A percentile compares a stretch with the other conserved stretches of the same genome.
Conservation (phyloP, 2,113 vertebrate genomes). For the Laterallus jamaicensis region DNA sequence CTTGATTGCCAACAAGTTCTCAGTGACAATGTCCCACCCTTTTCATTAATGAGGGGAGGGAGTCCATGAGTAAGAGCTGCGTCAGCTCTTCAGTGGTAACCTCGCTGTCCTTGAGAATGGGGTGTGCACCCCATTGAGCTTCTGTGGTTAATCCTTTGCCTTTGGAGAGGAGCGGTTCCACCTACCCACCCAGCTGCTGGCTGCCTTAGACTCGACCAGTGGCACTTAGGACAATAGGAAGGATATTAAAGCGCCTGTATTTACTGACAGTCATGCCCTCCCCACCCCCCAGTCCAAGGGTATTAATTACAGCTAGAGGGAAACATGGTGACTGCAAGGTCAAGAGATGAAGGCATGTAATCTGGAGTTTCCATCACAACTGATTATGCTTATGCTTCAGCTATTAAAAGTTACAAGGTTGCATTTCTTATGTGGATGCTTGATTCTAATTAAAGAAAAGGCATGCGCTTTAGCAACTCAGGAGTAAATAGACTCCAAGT, state of each 20-base stretch:
- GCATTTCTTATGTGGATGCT: constrained; percentile 3
- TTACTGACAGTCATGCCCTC: neutral
- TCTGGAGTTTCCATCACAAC: constrained; percentile 22
- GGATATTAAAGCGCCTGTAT: neutral
- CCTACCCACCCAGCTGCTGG: neutral
- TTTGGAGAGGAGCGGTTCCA: neutral
- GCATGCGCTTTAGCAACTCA: neutral
- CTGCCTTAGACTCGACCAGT: neutral
- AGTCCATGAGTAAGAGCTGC: neutral
- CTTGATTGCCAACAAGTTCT: neutral
- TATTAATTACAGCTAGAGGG: neutral
- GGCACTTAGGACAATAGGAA: neutral
- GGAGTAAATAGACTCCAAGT: neutral
- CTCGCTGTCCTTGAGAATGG: neutral
- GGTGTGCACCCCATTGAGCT: neutral
- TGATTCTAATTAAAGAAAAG: constrained; percentile 55
- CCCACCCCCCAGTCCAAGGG: neutral
- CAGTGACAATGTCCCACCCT: neutral
- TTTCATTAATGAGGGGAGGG: neutral
- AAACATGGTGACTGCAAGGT: constrained; percentile 28
- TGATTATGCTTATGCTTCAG: constrained; percentile 26
- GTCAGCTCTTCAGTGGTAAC: neutral
- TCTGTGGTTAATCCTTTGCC: neutral
- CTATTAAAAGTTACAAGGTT: constrained; percentile 42
- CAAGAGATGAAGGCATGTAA: neutral